Base-by-base conservation (phyloP, 2,113 vertebrate species). In the Oriolus oriolus region DNA sequence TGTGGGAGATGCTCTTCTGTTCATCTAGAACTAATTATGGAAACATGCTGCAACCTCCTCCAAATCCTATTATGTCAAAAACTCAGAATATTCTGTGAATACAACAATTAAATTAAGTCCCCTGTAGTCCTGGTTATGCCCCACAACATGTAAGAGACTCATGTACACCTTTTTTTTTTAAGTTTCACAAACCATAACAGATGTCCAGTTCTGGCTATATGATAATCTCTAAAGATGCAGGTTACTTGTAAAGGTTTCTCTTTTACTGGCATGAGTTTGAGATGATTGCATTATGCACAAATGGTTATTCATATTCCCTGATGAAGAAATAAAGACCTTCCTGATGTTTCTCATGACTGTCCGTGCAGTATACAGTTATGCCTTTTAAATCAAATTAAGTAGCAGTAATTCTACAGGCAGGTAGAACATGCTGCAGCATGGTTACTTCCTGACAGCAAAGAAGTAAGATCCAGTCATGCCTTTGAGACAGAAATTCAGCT, bases 241-340 rank as follows among this genome's bases (percentile, higher is more conserved):
- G 15, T 60, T 37, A 91, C 92, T 91, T 96, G 63, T 95, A 82
- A 94, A 93, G 78, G 75, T 81, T 88, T 92, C 76, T 80, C 31
- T 54, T 82, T 73, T 35, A 33, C 10, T 80, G 59, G 10, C 16
- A 6, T 45, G 70, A 61, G 18, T 59, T 52, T 86, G 90, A 63
- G 87, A 22, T 92, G 85, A 82, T 76, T 94, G 69, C 82, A 7
- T 89, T 89, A 89, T 79, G 89, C 96, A 96, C 93, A 78, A 41
- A 90, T 84, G 89, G 78, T 85, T 92, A 96, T 79, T 68, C 70
- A 60, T 94, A 79, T 91, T 87, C 94, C 95, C 85, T 90, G 74
- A 74, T 95, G 89, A 90, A 97, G 82, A 97, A 96, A 97, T 96
- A 96, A 95, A 95, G 91, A 90, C 74, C 69, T 97, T 96, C 93